Evolutionary conservation across 2,113 vertebrate species (phyloP).

Genomic region (Catharus minimus): DNA sequence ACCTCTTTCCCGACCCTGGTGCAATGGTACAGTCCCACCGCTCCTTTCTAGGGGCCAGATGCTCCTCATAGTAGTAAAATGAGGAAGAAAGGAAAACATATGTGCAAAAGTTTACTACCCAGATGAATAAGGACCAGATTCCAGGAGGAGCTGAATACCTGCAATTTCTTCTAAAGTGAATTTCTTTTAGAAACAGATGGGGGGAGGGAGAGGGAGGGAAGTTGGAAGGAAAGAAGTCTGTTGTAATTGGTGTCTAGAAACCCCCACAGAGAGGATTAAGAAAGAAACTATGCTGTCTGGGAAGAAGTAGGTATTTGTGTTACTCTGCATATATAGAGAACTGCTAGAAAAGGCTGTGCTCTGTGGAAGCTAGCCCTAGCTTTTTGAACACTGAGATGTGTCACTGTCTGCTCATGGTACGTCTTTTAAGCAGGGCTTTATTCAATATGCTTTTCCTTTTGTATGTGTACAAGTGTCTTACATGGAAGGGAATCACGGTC

Average conservation of each 20-base stretch:
- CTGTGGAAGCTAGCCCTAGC: neutral
- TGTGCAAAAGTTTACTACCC: slow-evolving; percentile 22
- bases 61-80: neutral
- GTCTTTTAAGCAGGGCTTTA: neutral
- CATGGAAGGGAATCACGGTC: fast-evolving
- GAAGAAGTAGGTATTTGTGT: neutral
- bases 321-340: neutral
- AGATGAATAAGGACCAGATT: neutral
- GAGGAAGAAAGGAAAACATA: slow-evolving; percentile 20
- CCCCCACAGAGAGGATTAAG: slow-evolving; percentile 46
- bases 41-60: slow-evolving; percentile 43
- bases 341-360: neutral
- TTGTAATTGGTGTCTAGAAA: slow-evolving; percentile 29
- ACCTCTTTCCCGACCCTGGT: neutral
- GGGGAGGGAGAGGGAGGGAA: neutral
- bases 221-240: neutral
- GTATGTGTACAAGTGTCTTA: neutral
- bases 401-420: neutral
- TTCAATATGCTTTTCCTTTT: neutral
- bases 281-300: slow-evolving; percentile 21
- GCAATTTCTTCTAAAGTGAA: neutral
- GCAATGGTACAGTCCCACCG: slow-evolving; percentile 31
- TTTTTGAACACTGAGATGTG: neutral
- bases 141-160: neutral
- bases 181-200: neutral